These are phyloP conservation scores for Girardinus metallicus DNA, from an alignment of 2,797 vertebrate genomes.

Conservation along the genomic window DNA sequence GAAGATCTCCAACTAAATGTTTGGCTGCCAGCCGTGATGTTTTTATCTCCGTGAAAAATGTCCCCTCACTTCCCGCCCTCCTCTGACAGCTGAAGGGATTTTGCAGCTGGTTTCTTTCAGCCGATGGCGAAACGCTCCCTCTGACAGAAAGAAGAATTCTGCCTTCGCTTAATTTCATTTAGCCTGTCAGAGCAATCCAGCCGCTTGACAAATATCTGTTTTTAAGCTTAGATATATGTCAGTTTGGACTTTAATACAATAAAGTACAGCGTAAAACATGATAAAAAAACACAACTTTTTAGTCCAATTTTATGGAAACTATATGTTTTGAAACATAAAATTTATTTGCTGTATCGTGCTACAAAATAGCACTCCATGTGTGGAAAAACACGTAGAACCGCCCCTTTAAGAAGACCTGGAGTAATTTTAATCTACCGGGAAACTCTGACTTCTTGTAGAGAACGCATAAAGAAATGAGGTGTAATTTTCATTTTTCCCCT, in stretches of 20 bases:
- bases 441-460: background rate
- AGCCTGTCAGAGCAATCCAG: background rate
- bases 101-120: background rate
- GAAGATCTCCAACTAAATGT: background rate
- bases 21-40: background rate
- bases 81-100: background rate
- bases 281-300: too few relatives aligned
- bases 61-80: background rate
- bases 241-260: background rate
- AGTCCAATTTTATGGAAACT: too few relatives aligned
- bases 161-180: background rate
- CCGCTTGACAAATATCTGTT: background rate
- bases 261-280: background rate
- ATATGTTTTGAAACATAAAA: too few relatives aligned
- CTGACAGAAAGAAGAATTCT: background rate
- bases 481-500: background rate
- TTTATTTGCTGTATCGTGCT: too few relatives aligned
- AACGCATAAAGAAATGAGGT: background rate
- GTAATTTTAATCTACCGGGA: background rate
- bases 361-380: too few relatives aligned
- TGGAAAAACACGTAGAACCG: too few relatives aligned
- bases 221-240: background rate
- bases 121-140: background rate
- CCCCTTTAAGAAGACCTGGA: background rate
- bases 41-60: background rate